A percentile compares a stretch with the other conserved stretches of the same genome.
Evolutionary conservation across 2,797 vertebrate species (phyloP).

Genomic region (Neomorphus geoffroyi): DNA sequence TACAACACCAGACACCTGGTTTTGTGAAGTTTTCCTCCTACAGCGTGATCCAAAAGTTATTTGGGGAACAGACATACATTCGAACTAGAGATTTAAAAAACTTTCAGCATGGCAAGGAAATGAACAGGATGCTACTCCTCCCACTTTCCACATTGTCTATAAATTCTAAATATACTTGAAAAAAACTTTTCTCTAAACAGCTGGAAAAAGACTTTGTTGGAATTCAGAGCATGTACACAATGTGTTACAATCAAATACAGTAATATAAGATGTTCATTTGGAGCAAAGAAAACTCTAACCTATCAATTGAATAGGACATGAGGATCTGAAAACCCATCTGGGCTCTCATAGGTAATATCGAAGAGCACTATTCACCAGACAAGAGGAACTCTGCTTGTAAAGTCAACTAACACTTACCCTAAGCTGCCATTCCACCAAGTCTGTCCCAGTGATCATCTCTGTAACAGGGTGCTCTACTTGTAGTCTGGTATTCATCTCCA

Average conservation of each 20-base stretch:
- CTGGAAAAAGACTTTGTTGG: background rate
- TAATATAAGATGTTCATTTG: background rate
- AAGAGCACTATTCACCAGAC: background rate
- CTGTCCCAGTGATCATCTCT: slow-evolving; percentile 97
- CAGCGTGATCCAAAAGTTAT: background rate
- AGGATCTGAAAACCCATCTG: background rate
- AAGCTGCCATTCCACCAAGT: slow-evolving; percentile 98
- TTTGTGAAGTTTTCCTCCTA: background rate
- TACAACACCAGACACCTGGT: background rate
- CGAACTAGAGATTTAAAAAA: background rate
- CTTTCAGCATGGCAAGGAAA: background rate
- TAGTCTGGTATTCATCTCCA: slow-evolving; percentile 99
- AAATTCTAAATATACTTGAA: background rate
- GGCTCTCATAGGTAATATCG: background rate
- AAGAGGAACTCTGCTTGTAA: background rate
- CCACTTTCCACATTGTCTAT: background rate
- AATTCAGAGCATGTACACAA: background rate
- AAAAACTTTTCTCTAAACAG: background rate
- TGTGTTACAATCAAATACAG: background rate
- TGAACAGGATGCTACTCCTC: background rate
- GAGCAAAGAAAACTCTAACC: background rate
- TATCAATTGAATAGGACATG: background rate
- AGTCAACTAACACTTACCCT: slow-evolving; percentile 77
- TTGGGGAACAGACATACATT: background rate
- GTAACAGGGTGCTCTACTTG: slow-evolving; percentile 97